These are phyloP conservation scores for Catocala nupta DNA, from an alignment of 2,888 invertebrate species.

Conservation along the genomic window DNA sequence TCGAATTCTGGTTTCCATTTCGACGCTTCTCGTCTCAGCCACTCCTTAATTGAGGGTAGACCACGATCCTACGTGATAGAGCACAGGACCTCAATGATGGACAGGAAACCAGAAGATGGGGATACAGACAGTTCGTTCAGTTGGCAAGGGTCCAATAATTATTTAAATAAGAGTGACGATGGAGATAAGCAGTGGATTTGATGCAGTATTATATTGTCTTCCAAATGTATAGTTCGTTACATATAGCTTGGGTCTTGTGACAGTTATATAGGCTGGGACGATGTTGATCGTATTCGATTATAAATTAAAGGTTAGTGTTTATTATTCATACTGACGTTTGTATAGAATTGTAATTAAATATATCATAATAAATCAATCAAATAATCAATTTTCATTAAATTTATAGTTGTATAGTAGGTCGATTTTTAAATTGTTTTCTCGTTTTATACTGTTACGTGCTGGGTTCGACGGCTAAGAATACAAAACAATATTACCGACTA, in stretches of 20 bases:
- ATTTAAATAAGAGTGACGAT: constrained; percentile 55
- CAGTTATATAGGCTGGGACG: not conserved
- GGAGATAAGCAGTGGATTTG: constrained; percentile 18
- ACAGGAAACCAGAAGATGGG: constrained; percentile 66
- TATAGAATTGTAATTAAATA: too few species aligned
- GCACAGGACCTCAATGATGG: constrained; percentile 59
- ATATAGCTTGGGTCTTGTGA: not conserved
- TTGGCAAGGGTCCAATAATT: constrained; percentile 75
- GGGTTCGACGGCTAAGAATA: too few species aligned
- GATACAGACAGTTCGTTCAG: constrained; percentile 83
- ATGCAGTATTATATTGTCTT: constrained; percentile 5
- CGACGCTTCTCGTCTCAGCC: constrained; percentile 71
- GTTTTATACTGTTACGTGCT: too few species aligned
- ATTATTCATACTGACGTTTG: too few species aligned
- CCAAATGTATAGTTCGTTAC: not conserved
- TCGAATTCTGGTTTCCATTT: constrained; percentile 81
- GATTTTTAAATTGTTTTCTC: too few species aligned
- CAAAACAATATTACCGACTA: too few species aligned
- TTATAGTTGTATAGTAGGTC: too few species aligned
- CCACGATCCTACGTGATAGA: constrained; percentile 60
- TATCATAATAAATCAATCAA: too few species aligned
- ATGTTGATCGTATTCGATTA: too few species aligned
- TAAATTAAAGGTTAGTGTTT: not conserved
- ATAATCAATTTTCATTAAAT: too few species aligned
- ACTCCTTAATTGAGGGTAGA: constrained; percentile 60